Evolutionary conservation across 1,140 invertebrate species (phyloP).

Genomic region (Drosophila varians): DNA sequence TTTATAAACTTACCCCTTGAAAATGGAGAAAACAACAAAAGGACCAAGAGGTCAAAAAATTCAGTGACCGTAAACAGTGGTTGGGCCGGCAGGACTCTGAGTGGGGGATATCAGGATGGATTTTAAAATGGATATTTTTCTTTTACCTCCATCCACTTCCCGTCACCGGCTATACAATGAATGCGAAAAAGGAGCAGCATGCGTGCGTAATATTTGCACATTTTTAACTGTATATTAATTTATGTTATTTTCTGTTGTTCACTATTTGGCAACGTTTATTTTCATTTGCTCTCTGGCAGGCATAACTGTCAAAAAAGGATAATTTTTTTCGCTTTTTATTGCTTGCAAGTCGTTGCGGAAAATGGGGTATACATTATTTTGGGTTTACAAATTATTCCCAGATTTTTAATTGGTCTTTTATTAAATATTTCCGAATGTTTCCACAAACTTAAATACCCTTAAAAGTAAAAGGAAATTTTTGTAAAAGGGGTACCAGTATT

Average conservation of each 20-base stretch:
- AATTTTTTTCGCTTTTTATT: slow-evolving; percentile 3
- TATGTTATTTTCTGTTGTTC: slow-evolving; percentile 61
- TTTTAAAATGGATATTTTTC: slow-evolving; percentile 4
- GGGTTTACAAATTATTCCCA: too few relatives aligned
- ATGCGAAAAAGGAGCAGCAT: slow-evolving; percentile 23
- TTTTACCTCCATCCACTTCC: not conserved
- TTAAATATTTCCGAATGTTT: too few relatives aligned
- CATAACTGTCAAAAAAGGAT: slow-evolving; percentile 22
- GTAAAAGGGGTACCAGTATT: not conserved
- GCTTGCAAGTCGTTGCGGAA: not conserved
- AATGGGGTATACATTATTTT: not conserved
- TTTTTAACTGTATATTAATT: slow-evolving; percentile 78
- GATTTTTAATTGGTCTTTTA: too few relatives aligned
- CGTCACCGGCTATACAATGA: not conserved
- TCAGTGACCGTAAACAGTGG: slow-evolving; percentile 40
- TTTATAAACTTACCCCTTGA: slow-evolving; percentile 65
- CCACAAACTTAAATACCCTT: too few relatives aligned
- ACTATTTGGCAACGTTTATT: slow-evolving; percentile 16
- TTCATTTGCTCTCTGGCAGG: slow-evolving; percentile 7
- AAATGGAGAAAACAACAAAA: slow-evolving; percentile 20
- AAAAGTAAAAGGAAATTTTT: too few relatives aligned
- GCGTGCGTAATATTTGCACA: slow-evolving; percentile 66
- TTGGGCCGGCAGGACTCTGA: not conserved
- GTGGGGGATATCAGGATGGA: not conserved
- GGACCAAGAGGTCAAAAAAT: slow-evolving; percentile 27